Evolutionary conservation across 1,140 invertebrate genomes (phyloP).

Genomic region (Drosophila bocki): DNA sequence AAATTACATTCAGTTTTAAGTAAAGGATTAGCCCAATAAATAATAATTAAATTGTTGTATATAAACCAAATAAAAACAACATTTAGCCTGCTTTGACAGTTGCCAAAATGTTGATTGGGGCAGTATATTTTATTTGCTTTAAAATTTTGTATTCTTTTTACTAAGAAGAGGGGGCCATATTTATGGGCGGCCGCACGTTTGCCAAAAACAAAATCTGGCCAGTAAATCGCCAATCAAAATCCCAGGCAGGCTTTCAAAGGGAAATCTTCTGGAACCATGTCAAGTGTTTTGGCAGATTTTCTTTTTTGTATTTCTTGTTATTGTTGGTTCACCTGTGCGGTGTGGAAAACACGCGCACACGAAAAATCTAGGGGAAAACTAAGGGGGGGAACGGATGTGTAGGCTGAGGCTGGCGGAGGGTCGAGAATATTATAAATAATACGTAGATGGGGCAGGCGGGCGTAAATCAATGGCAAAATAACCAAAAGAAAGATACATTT

Average conservation of each 20-base stretch:
- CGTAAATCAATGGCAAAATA: conserved; percentile 75
- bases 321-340: conserved; percentile 66
- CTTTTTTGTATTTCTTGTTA: conserved; percentile 1
- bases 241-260: conserved; percentile 13
- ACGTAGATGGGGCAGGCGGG: conserved; percentile 40
- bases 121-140: conserved; percentile 4
- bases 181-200: conserved; percentile 61
- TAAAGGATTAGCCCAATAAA: neutral
- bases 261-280: conserved; percentile 50
- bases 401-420: neutral
- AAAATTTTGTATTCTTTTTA: conserved; percentile 1
- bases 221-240: conserved; percentile 31
- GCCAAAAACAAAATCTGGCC: conserved; percentile 50
- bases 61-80: conserved; percentile 9
- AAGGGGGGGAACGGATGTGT: conserved; percentile 6
- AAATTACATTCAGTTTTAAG: neutral
- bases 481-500: conserved; percentile 60
- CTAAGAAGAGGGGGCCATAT: conserved; percentile 24
- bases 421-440: conserved; percentile 71
- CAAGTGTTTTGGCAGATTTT: conserved; percentile 35
- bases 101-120: conserved; percentile 20
- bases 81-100: conserved; percentile 27
- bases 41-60: conserved; percentile 17
- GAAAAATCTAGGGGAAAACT: conserved; percentile 23
- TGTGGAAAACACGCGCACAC: conserved; percentile 56